Conservation (phyloP, 2,888 invertebrate species). For the Apodemia duryi region DNA sequence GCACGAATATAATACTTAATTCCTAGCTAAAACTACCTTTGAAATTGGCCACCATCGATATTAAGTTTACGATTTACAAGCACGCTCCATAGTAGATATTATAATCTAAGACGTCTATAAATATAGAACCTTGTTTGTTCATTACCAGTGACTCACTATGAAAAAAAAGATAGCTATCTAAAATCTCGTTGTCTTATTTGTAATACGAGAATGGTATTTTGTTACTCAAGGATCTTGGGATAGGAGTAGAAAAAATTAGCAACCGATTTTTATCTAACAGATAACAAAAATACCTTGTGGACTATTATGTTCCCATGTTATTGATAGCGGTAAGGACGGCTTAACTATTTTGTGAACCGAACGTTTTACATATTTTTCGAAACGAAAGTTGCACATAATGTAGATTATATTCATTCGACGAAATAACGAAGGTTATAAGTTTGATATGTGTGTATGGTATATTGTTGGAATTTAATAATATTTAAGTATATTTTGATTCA, state of each 20-base stretch:
- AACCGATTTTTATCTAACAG: constrained; percentile 36
- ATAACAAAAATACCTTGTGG: constrained; percentile 27
- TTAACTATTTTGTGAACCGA: background rate
- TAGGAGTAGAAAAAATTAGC: constrained; percentile 33
- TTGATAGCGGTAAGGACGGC: background rate
- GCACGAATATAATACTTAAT: too few relatives aligned
- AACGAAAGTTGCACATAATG: too few relatives aligned
- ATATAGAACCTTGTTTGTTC: constrained; percentile 24
- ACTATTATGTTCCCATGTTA: constrained; percentile 13
- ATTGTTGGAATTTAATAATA: too few relatives aligned
- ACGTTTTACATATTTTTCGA: too few relatives aligned
- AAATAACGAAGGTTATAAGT: too few relatives aligned
- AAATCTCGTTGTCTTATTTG: constrained; percentile 49
- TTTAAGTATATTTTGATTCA: too few relatives aligned
- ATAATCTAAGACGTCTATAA: constrained; percentile 20
- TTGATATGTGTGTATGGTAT: too few relatives aligned
- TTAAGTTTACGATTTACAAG: background rate
- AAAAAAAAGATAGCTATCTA: constrained; percentile 40
- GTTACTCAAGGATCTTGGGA: constrained; percentile 36
- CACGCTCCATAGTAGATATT: background rate
- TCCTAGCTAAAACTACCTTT: too few relatives aligned
- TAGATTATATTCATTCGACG: too few relatives aligned
- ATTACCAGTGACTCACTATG: constrained; percentile 33
- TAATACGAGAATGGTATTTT: constrained; percentile 53
- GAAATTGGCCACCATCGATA: too few relatives aligned